These are phyloP conservation scores for Sardinella longiceps DNA, from an alignment of 2,797 vertebrate species.

Conservation along the genomic window DNA sequence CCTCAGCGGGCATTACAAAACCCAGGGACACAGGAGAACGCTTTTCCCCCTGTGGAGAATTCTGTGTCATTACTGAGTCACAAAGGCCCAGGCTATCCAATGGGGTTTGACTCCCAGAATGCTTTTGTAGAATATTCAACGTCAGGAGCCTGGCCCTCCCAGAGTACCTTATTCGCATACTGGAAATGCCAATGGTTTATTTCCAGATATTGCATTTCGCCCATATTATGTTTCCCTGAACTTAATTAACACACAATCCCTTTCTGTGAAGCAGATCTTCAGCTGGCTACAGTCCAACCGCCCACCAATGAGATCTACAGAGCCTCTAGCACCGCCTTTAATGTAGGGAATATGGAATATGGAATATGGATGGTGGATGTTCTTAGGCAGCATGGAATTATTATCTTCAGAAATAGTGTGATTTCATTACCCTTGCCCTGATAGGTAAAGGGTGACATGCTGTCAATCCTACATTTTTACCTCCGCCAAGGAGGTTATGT, in stretches of 20 bases:
- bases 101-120: conserved; percentile 61
- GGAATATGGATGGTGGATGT: not conserved
- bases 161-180: conserved; percentile 60
- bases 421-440: not conserved
- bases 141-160: conserved; percentile 35
- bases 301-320: conserved; percentile 66
- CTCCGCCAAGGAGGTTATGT: no score
- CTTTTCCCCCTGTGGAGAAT: conserved; percentile 51
- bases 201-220: conserved; percentile 70
- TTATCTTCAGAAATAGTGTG: not conserved
- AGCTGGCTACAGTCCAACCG: conserved; percentile 66
- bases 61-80: conserved; percentile 63
- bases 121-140: conserved; percentile 66
- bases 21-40: conserved; percentile 42
- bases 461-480: no score
- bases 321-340: not conserved
- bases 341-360: not conserved
- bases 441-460: no score
- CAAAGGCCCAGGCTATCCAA: conserved; percentile 63
- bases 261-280: conserved; percentile 68
- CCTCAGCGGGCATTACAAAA: conserved; percentile 70
- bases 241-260: conserved; percentile 73
- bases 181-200: conserved; percentile 70
- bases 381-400: not conserved
- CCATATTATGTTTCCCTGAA: conserved; percentile 69